Base-by-base conservation (phyloP, 2,797 vertebrate genomes). In the Tiaroga cobitis region DNA sequence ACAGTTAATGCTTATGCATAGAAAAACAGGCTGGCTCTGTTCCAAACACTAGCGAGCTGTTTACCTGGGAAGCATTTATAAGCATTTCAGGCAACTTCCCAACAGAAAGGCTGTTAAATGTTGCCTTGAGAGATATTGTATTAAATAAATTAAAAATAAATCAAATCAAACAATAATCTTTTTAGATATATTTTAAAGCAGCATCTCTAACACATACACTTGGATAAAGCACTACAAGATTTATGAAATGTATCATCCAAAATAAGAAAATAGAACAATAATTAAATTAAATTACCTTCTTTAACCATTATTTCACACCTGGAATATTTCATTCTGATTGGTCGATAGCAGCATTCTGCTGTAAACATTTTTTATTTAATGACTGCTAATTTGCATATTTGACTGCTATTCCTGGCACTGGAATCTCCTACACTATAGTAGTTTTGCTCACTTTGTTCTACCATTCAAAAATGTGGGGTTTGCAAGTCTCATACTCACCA, bases 1-100 rank as follows among this genome's bases (percentile, higher is more conserved):
- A 84, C 49, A 70, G 67, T 70, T 69, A 74, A 80, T 37, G 41
- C 29, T 72, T 43, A 73, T 73, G 51, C 68, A 43, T 16, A 65
- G 67, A 69, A 76, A 86, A 32, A 56, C 69, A 34, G 34, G 43
- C 37, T 21, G 59, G 43, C 32, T 74, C 56, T 43, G 61, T 54
- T 32, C 29, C 77, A 77, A 70, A 78, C 63, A 56, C 67, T 19
- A 39, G 73, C 3, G 13, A 69, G 63, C 37, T 63, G 41, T 59
- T 77, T 63, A 61, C 67, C 37, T 73, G 37, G n/a, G 65, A 10
- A 24, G 18, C n/a, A 74, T 61, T 79, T 79, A 59, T 69, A 65
- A 19, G 34, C 19, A 34, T 56, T 49, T 24, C 21, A 49, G 34
- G 37, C 49, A 68, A 51, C 3, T 37, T 56, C 26, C 13, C 7